Base-by-base conservation (phyloP, 2,797 vertebrate species). In the Mus minutoides region DNA sequence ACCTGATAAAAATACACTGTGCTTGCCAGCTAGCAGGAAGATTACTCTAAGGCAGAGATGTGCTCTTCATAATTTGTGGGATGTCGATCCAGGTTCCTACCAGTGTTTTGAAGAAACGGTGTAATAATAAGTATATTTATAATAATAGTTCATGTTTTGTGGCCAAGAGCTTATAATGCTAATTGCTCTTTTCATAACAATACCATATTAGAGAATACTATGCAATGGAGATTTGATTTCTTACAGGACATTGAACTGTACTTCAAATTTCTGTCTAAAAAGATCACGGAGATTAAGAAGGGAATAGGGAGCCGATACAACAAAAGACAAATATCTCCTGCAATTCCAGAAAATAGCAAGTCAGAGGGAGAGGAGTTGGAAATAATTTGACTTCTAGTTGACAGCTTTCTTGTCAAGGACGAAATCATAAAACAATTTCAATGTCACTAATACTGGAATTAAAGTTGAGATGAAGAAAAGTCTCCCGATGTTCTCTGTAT, bases 121-220 rank as follows among this genome's bases (percentile, higher is more conserved):
- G 64, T 95, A 87, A 94, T 84, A 92, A 84, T 67, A 90, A 97
- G 86, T 85, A 22, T 97, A 58, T 96, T 96, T 97, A 95, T 94
- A 94, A 94, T 96, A 69, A 69, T 73, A 84, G 85, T 75, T 97
- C 64, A 94, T 73, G 88, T 94, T 96, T 71, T 94, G 37, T 96
- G 92, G 93, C 93, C 88, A 95, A 89, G 76, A 84, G 37, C 86
- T 96, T 97, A 93, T 52, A 83, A 56, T 17, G 82, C 84, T 91
- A 95, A 93, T 95, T 88, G 84, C 78, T 89, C 96, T 94, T 88
- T 86, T 96, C 86, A 90, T 93, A 97, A 93, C 82, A 96, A 92
- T 93, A 71, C 95, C 87, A 79, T 97, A 92, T 96, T 97, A 95
- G 91, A 97, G 71, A 96, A 97, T 94, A 92, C 76, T 80, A 75